Evolutionary conservation across 2,888 invertebrate genomes (phyloP).

Genomic region (Polylopha cassiicola): DNA sequence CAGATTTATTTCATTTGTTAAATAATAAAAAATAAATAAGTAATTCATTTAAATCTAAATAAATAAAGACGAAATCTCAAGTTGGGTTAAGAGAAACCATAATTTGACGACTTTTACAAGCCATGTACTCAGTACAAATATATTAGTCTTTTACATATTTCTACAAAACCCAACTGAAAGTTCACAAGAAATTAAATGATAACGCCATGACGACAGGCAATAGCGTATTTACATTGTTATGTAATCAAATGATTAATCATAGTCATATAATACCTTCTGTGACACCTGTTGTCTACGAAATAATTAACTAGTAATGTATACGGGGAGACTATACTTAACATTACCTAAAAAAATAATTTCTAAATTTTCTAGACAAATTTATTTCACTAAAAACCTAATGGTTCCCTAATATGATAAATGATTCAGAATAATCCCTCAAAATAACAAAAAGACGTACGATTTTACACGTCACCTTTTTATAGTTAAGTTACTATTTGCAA

Average conservation of each 20-base stretch:
- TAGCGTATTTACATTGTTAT: constrained; percentile 69
- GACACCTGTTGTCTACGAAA: no score
- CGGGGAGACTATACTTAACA: constrained; percentile 8
- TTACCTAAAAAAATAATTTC: constrained; percentile 11
- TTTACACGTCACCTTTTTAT: no score
- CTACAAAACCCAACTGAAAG: constrained; percentile 77
- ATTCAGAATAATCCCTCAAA: constrained; percentile 71
- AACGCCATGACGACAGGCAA: constrained; percentile 38
- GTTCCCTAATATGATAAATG: constrained; percentile 9
- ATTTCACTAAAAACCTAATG: constrained; percentile 7
- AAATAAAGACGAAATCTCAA: constrained; percentile 74
- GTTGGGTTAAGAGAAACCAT: constrained; percentile 72
- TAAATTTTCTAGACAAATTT: constrained; percentile 9
- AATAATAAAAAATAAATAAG: constrained; percentile 66
- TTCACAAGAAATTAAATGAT: constrained; percentile 52
- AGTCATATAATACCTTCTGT: no score
- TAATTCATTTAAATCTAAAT: constrained; percentile 55
- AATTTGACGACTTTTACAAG: constrained; percentile 18
- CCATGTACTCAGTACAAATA: constrained; percentile 10
- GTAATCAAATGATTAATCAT: no score
- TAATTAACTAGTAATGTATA: no score
- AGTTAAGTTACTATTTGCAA: constrained; percentile 16
- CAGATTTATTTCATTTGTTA: constrained; percentile 70
- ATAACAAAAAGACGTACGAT: no score
- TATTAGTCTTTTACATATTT: constrained; percentile 38